phyloP scores from a whole-genome alignment of 2,888 invertebrate genomes.

The Callyntrura guangdongensis region DNA sequence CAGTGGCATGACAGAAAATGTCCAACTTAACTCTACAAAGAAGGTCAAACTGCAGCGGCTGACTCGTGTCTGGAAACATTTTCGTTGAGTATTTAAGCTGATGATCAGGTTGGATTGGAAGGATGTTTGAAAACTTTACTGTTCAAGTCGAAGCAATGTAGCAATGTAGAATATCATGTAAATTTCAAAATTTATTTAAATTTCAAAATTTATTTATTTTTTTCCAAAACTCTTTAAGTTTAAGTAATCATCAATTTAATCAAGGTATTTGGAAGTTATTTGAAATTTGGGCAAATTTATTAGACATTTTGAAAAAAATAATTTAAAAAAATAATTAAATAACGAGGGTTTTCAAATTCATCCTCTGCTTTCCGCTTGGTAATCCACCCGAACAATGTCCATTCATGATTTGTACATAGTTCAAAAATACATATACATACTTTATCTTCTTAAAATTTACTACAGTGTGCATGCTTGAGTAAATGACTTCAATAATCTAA shows the following conservation, averaged over 20 bases:
- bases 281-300: too few relatives aligned
- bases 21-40: neutral
- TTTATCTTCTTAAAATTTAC: neutral
- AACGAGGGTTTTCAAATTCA: neutral
- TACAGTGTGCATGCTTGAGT: neutral
- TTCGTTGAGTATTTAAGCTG: constrained; percentile 34
- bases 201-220: neutral
- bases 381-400: constrained; percentile 50
- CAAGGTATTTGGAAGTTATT: too few relatives aligned
- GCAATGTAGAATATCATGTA: too few relatives aligned
- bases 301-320: too few relatives aligned
- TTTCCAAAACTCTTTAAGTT: neutral
- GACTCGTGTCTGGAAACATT: constrained; percentile 38
- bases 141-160: too few relatives aligned
- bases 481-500: neutral
- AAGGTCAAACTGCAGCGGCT: neutral
- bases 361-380: constrained; percentile 34
- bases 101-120: constrained; percentile 29
- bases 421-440: neutral
- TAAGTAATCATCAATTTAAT: neutral
- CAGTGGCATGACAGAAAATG: neutral
- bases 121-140: neutral
- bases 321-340: neutral
- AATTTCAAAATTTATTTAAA: neutral
- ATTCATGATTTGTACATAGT: constrained; percentile 44